Percentiles rank a stretch among this genome's conserved stretches.
Conservation (phyloP, 2,113 vertebrate genomes). For the Rhodinocichla rosea region DNA sequence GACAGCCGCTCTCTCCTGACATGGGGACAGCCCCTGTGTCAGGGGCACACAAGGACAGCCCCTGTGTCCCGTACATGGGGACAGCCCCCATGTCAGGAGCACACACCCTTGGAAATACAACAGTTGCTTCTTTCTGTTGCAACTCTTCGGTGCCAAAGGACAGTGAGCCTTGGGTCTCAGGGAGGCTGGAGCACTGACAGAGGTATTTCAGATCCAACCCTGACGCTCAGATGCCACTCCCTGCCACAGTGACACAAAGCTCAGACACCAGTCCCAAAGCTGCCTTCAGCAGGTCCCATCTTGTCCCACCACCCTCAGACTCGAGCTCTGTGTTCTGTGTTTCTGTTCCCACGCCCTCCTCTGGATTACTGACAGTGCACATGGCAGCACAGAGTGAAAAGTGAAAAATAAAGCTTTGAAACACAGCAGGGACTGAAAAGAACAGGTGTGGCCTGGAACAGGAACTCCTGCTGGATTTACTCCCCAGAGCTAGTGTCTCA, state of each 20-base stretch:
- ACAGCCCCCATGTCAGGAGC: neutral
- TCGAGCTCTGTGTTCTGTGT: accelerated
- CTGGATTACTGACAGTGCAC: neutral
- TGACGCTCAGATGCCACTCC: no score
- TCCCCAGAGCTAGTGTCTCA: neutral
- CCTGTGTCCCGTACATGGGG: neutral
- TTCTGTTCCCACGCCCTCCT: neutral
- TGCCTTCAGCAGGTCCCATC: neutral
- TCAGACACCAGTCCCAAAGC: neutral
- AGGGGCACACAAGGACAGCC: neutral
- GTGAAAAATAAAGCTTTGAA: neutral
- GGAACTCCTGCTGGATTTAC: neutral
- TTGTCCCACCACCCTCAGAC: neutral
- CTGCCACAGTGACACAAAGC: neutral
- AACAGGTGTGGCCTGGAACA: neutral
- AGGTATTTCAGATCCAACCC: neutral
- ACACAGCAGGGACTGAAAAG: neutral
- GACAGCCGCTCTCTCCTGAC: accelerated
- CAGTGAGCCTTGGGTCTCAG: accelerated
- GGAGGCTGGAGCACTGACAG: neutral
- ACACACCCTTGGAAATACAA: neutral
- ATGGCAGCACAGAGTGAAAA: neutral
- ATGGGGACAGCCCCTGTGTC: neutral
- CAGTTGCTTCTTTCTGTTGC: accelerated
- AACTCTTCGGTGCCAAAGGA: neutral